Percentiles rank a stretch among this genome's conserved stretches.
phyloP scores from a whole-genome alignment of 2,888 invertebrate genomes.

The Chelonus formosanus region DNA sequence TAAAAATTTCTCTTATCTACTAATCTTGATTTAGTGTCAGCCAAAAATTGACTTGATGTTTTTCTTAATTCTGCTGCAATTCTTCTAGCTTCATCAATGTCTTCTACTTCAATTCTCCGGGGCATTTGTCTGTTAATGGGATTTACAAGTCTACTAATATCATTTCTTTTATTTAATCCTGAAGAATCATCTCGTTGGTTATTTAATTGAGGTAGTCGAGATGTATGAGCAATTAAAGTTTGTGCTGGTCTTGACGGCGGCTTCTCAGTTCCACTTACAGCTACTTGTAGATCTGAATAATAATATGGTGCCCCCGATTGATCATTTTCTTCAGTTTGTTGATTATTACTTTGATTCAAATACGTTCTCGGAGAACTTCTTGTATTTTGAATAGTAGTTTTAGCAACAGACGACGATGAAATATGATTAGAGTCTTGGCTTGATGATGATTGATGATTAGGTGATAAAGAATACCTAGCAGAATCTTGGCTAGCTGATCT shows the following conservation, averaged over 20 bases:
- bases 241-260: slow-evolving; percentile 43
- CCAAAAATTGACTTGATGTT: slow-evolving; percentile 57
- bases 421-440: slow-evolving; percentile 49
- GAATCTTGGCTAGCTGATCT: slow-evolving; percentile 54
- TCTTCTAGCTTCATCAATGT: slow-evolving; percentile 57
- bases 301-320: slow-evolving; percentile 82
- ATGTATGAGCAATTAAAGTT: slow-evolving; percentile 43
- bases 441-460: slow-evolving; percentile 52
- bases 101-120: slow-evolving; percentile 55
- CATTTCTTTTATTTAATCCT: slow-evolving; percentile 65
- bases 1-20: slow-evolving; percentile 79
- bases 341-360: slow-evolving; percentile 25
- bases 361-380: slow-evolving; percentile 35
- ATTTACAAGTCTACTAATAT: slow-evolving; percentile 78
- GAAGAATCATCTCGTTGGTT: slow-evolving; percentile 77
- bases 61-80: slow-evolving; percentile 61
- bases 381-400: slow-evolving; percentile 39
- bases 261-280: slow-evolving; percentile 41
- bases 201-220: slow-evolving; percentile 69
- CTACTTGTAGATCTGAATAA: slow-evolving; percentile 77
- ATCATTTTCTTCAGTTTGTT: slow-evolving; percentile 63
- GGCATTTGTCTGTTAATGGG: slow-evolving; percentile 67
- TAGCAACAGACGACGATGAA: slow-evolving; percentile 38
- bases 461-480: slow-evolving; percentile 46
- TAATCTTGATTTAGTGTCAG: slow-evolving; percentile 58